Conservation (phyloP, 1,140 invertebrate genomes). For the Drosophila paulistorum region DNA sequence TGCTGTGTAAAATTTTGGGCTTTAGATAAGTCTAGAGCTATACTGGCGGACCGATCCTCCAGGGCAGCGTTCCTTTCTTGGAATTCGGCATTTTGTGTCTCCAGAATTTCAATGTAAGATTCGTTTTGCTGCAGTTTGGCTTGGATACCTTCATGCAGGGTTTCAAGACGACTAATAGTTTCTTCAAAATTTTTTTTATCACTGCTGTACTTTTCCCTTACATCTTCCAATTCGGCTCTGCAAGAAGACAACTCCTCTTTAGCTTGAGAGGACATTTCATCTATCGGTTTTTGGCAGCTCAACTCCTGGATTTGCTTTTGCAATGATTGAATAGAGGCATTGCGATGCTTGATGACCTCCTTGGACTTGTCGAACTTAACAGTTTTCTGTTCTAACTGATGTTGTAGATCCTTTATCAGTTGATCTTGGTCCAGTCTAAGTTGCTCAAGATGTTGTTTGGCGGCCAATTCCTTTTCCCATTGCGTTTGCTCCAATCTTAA, state of each 20-base stretch:
- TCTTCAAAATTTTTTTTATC: constrained; percentile 68
- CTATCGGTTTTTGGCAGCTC: constrained; percentile 15
- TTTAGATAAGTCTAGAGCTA: constrained; percentile 85
- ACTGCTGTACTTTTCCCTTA: constrained; percentile 67
- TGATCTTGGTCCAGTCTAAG: constrained; percentile 10
- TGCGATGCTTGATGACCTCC: constrained; percentile 75
- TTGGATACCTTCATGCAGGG: constrained; percentile 83
- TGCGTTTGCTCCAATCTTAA: constrained; percentile 43
- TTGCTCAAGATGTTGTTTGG: not conserved
- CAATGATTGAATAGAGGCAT: constrained; percentile 72
- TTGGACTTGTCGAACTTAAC: constrained; percentile 82
- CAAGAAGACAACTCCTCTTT: constrained; percentile 39
- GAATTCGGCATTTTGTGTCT: constrained; percentile 87
- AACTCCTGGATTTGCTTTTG: constrained; percentile 61
- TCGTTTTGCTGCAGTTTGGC: constrained; percentile 89
- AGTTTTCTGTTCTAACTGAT: constrained; percentile 56
- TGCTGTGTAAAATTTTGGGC: constrained; percentile 84
- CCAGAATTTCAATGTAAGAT: constrained; percentile 88
- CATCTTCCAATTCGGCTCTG: constrained; percentile 32
- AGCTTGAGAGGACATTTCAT: constrained; percentile 18
- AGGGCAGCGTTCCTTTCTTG: constrained; percentile 85
- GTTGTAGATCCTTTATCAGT: constrained; percentile 51
- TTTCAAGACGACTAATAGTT: constrained; percentile 62
- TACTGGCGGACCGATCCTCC: constrained; percentile 85
- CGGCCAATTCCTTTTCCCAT: constrained; percentile 13